A percentile compares a stretch with the other conserved stretches of the same genome.
These are phyloP conservation scores for Eulithis prunata DNA, from an alignment of 2,888 invertebrate species.

Conservation along the genomic window DNA sequence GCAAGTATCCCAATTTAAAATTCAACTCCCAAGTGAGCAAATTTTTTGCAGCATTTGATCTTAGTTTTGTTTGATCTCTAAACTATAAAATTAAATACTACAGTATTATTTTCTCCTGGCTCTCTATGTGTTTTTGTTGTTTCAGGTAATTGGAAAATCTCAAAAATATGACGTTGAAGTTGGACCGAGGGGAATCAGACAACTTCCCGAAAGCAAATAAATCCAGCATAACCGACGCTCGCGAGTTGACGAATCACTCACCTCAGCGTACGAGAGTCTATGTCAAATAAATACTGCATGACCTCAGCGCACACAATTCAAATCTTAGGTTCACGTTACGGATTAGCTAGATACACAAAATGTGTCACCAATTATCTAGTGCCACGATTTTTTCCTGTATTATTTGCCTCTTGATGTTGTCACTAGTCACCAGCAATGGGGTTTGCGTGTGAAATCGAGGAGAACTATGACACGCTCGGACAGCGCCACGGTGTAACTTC, in stretches of 20 bases:
- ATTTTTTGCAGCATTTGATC: constrained; percentile 7
- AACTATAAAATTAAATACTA: neutral
- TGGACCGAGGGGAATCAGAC: neutral
- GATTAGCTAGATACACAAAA: no score
- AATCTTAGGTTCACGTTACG: no score
- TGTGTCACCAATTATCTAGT: no score
- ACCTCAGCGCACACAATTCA: no score
- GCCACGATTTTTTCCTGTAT: no score
- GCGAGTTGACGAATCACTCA: no score
- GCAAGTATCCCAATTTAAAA: constrained; percentile 40
- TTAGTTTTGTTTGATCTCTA: neutral
- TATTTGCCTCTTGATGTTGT: neutral
- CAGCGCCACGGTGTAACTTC: constrained; percentile 26
- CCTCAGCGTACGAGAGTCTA: no score
- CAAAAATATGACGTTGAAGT: neutral
- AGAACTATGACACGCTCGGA: constrained; percentile 17
- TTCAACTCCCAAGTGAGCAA: constrained; percentile 8
- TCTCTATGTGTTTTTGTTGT: constrained; percentile 35
- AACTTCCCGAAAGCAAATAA: neutral
- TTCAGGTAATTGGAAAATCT: constrained; percentile 44
- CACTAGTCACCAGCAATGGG: neutral
- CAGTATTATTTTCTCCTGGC: neutral
- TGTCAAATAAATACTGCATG: no score
- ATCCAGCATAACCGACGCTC: no score
- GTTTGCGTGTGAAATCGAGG: constrained; percentile 18